Base-by-base conservation (phyloP, 1,140 invertebrate genomes). In the Macrostomum lignano region DNA sequence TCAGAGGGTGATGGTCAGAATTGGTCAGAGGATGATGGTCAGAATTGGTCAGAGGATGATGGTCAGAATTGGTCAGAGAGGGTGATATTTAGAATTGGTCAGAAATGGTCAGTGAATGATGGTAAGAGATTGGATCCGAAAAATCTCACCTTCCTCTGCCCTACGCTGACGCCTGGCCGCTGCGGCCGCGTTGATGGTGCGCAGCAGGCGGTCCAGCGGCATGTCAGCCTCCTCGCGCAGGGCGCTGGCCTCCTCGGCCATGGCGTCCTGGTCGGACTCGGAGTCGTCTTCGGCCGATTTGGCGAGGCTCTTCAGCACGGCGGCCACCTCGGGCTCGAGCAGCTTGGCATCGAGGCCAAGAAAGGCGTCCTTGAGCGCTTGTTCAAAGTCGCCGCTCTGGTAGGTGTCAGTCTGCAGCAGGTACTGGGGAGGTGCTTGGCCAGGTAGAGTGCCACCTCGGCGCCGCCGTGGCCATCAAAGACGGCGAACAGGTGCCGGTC, bases 401-500 rank as follows among this genome's bases (percentile, higher is more conserved):
- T n/a, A n/a, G n/a, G n/a, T 81, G 88, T 0, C 67, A 60, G 11
- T 70, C 63, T 20, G 66, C 65, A 9, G 68, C 59, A 14, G 15
- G 25, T 48, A 70, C 79, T 11, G 75, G 58, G 3, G 84, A 82
- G 24, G 94, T 64, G 46, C 84, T 67, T 46, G 2, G 81, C 68
- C 49, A 74, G 75, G 56, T 91, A 93, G 40, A 72, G 66, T 0
- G 84, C 77, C 9, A 94, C 82, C 60, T 94, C 84, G 21, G 56
- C 40, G 19, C 55, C 57, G 25, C 86, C 86, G 55, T 94, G 86
- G 0, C 86, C 86, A 66, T 94, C 86, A 55, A 88, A 94, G 0
- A 94, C 84, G 31, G 78, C 81, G 65, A 94, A 94, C 14, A 88
- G 61, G n/a, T n/a, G n/a, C n/a, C n/a, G n/a, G n/a, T n/a, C n/a